Percentiles rank a stretch among this genome's conserved stretches.
These are phyloP conservation scores for Bothrops jararaca DNA, from an alignment of 2,113 vertebrate species.

Conservation along the genomic window DNA sequence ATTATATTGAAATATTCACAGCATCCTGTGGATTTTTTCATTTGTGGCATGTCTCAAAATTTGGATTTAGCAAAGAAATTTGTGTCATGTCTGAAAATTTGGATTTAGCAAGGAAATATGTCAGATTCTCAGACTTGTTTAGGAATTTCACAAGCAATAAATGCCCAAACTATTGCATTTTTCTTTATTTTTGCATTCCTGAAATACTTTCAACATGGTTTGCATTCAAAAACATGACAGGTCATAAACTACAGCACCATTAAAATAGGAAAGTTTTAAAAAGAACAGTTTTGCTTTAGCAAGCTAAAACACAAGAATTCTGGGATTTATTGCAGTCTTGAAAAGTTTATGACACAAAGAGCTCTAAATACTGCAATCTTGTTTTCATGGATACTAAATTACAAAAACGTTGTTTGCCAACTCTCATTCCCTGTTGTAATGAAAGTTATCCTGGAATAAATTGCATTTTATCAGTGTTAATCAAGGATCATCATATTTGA, in stretches of 20 bases:
- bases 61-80: conserved; percentile 8
- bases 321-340: background rate
- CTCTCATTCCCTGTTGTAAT: background rate
- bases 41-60: background rate
- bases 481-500: background rate
- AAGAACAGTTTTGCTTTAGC: conserved; percentile 10
- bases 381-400: conserved; percentile 29
- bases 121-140: background rate
- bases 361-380: background rate
- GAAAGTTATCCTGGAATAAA: conserved; percentile 12
- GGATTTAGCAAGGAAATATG: conserved; percentile 1
- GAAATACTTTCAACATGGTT: conserved; percentile 4
- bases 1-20: background rate
- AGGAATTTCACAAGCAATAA: conserved; percentile 9
- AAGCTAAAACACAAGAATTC: background rate
- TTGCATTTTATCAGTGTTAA: background rate
- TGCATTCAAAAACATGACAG: conserved; percentile 30
- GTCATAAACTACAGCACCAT: conserved; percentile 13
- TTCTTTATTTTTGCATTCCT: conserved; percentile 17
- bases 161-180: background rate
- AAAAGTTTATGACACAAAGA: conserved; percentile 21
- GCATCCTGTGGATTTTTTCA: background rate
- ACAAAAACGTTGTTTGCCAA: background rate
- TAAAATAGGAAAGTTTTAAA: conserved; percentile 1
- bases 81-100: background rate